phyloP scores from a whole-genome alignment of 1,140 invertebrate species.

The Euwallacea similis region DNA sequence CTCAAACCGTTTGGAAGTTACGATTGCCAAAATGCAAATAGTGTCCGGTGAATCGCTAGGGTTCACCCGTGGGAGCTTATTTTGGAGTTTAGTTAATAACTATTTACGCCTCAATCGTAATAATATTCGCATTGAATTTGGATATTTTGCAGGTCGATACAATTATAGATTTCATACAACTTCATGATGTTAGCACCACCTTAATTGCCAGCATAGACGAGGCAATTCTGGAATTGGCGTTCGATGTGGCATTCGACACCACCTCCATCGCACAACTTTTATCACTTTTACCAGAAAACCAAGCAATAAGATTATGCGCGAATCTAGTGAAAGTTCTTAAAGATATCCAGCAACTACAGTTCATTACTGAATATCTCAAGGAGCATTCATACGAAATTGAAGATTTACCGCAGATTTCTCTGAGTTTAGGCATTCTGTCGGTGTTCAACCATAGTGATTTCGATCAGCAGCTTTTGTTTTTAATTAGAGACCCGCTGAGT shows the following conservation, averaged over 20 bases:
- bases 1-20: too few relatives aligned
- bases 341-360: conserved; percentile 62
- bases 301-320: conserved; percentile 63
- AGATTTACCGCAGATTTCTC: conserved; percentile 58
- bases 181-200: conserved; percentile 37
- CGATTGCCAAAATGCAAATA: too few relatives aligned
- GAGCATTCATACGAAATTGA: conserved; percentile 33
- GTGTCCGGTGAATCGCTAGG: too few relatives aligned
- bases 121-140: too few relatives aligned
- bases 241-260: conserved; percentile 52
- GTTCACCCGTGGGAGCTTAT: too few relatives aligned
- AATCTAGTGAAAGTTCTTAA: conserved; percentile 64
- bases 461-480: conserved; percentile 60
- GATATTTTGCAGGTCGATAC: conserved; percentile 37
- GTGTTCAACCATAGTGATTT: conserved; percentile 60
- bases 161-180: conserved; percentile 39
- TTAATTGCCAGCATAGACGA: conserved; percentile 50
- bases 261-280: conserved; percentile 56
- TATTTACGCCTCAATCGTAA: too few relatives aligned
- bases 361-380: conserved; percentile 12
- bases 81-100: too few relatives aligned
- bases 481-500: conserved; percentile 67
- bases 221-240: conserved; percentile 56
- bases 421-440: conserved; percentile 64
- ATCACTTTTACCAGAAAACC: conserved; percentile 56